phyloP scores from a whole-genome alignment of 1,140 invertebrate species.

The Maconellicoccus hirsutus region DNA sequence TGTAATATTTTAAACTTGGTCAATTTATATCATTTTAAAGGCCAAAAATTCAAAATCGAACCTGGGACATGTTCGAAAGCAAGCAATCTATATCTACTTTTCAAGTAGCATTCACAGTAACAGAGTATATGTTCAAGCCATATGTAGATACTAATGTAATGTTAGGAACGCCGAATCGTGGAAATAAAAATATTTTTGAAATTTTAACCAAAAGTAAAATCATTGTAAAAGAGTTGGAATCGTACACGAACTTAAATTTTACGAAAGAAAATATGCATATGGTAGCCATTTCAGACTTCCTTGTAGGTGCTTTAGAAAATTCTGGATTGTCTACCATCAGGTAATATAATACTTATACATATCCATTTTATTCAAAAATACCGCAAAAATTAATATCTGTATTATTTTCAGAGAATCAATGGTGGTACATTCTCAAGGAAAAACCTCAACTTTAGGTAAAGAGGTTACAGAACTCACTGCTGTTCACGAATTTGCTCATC shows the following conservation, averaged over 20 bases:
- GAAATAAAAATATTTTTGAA: neutral
- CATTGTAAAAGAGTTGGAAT: neutral
- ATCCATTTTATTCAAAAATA: no score
- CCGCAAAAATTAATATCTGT: neutral
- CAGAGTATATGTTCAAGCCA: neutral
- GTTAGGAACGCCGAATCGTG: neutral
- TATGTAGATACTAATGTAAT: neutral
- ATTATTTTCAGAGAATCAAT: neutral
- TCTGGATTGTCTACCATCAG: neutral
- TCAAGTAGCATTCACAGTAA: neutral
- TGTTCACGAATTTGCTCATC: conserved; percentile 43
- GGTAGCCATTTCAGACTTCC: neutral
- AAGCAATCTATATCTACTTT: neutral
- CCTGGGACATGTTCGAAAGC: neutral
- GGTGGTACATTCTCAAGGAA: neutral
- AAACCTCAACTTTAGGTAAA: neutral
- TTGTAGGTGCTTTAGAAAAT: neutral
- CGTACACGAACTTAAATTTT: neutral
- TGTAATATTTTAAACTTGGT: neutral
- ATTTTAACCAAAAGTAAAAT: neutral
- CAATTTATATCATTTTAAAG: neutral
- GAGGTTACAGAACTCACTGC: neutral
- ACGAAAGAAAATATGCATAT: neutral
- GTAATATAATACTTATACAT: neutral
- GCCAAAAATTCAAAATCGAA: neutral